Percentiles rank a stretch among this genome's conserved stretches.
Conservation (phyloP, 2,888 invertebrate genomes). For the Rhagium mordax region DNA sequence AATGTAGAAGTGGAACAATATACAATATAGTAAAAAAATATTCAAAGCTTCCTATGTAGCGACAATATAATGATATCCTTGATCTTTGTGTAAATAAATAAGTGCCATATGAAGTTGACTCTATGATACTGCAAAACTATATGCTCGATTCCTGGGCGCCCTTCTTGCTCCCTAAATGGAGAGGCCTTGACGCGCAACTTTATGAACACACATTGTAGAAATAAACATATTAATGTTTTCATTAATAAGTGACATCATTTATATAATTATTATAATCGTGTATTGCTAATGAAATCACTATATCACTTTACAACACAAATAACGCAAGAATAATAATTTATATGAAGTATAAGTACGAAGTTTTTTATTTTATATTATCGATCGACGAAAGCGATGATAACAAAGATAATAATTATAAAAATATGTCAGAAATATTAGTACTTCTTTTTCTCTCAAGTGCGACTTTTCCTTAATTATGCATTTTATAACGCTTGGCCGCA, state of each 20-base stretch:
- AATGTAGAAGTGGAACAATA: slow-evolving; percentile 5
- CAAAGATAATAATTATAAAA: too few species aligned
- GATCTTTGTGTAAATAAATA: slow-evolving; percentile 1
- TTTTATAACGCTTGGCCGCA: too few species aligned
- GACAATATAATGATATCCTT: slow-evolving; percentile 13
- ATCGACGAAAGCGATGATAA: too few species aligned
- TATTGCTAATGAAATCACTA: background rate
- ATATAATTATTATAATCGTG: slow-evolving; percentile 11
- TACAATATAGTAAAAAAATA: background rate
- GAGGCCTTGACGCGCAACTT: slow-evolving; percentile 19
- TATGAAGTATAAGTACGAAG: too few species aligned
- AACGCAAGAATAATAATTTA: background rate
- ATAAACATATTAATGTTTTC: slow-evolving; percentile 16
- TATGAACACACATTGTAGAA: slow-evolving; percentile 5
- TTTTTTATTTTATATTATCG: too few species aligned
- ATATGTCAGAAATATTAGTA: too few species aligned
- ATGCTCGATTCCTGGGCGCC: slow-evolving; percentile 5
- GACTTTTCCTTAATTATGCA: too few species aligned
- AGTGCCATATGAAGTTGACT: background rate
- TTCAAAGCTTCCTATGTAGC: background rate
- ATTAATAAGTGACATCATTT: slow-evolving; percentile 31
- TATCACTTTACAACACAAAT: background rate
- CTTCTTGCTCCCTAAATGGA: slow-evolving; percentile 30
- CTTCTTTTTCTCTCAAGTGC: too few species aligned
- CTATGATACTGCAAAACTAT: background rate